Base-by-base conservation (phyloP, 2,797 vertebrate species). In the Acanthurus lineatus region DNA sequence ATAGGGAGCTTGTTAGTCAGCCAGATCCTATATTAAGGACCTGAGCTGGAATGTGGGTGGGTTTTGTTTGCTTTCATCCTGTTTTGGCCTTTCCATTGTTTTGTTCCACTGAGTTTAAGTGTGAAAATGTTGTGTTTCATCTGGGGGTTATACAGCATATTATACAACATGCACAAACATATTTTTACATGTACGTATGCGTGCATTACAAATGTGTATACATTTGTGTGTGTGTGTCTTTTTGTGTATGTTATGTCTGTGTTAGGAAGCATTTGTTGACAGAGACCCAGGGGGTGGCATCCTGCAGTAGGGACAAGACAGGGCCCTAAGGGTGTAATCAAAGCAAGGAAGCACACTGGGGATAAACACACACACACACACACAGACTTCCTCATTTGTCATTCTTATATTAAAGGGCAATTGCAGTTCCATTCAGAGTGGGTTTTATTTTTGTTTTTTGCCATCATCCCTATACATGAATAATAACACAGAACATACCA, bases 231-330 rank as follows among this genome's bases (percentile, higher is more conserved):
- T 77, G 35, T 25, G 25, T 25, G 25, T 25, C 3, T 25, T 25
- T 25, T 25, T 75, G 69, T 67, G 58, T 67, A 57, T 84, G 62
- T 86, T 78, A 57, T 84, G 59, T 82, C 69, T 87, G 75, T 57
- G 84, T 79, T 77, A 84, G 89, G 91, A 93, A 93, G 82, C 61
- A 58, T 81, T 93, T 94, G 92, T 94, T 95, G 91, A 93, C 91
- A 93, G 80, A 94, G 89, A 90, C 89, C 87, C 88, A 78, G 91
- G 91, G 90, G 91, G 87, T 86, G 86, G 88, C 91, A 92, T 94
- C 93, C 92, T 94, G 92, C 89, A 85, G 87, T 72, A 61, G 88
- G 88, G 92, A 89, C 86, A 89, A 85, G 81, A 88, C 81, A 74
- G 73, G 75, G 77, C 83, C 93, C 89, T 85, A 6, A 84, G 90